phyloP scores from a whole-genome alignment of 2,888 invertebrate genomes.

The Heteromurus nitidus region DNA sequence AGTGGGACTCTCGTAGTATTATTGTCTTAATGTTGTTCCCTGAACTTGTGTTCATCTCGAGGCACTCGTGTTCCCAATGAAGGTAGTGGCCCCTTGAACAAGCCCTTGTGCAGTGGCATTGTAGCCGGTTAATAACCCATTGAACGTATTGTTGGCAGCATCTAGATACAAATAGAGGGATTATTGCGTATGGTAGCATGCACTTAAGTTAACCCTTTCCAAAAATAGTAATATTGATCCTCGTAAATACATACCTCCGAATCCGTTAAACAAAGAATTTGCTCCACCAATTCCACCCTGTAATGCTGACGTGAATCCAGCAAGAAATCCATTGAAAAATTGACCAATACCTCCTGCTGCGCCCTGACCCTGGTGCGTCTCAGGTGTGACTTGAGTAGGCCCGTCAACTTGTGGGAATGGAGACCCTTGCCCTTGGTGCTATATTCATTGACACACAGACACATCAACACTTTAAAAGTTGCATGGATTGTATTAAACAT shows the following conservation, averaged over 20 bases:
- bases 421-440: not conserved
- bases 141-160: slow-evolving; percentile 30
- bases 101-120: slow-evolving; percentile 34
- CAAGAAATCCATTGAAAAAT: slow-evolving; percentile 24
- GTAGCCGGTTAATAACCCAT: slow-evolving; percentile 28
- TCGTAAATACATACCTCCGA: slow-evolving; percentile 48
- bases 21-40: too few relatives aligned
- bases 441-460: not conserved
- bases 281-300: slow-evolving; percentile 25
- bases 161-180: not conserved
- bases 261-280: slow-evolving; percentile 8
- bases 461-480: too few relatives aligned
- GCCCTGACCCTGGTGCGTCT: slow-evolving; percentile 14
- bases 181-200: not conserved
- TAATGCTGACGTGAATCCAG: slow-evolving; percentile 11
- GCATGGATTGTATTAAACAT: too few relatives aligned
- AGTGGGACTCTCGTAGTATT: too few relatives aligned
- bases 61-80: slow-evolving; percentile 14
- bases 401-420: slow-evolving; percentile 4
- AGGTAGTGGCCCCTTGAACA: not conserved
- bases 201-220: not conserved
- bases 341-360: not conserved
- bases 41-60: too few relatives aligned
- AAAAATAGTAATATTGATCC: too few relatives aligned
- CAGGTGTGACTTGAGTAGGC: slow-evolving; percentile 11